Percentiles rank a stretch among this genome's conserved stretches.
Evolutionary conservation across 2,797 vertebrate genomes (phyloP).

Genomic region (Ambastaia sidthimunki): DNA sequence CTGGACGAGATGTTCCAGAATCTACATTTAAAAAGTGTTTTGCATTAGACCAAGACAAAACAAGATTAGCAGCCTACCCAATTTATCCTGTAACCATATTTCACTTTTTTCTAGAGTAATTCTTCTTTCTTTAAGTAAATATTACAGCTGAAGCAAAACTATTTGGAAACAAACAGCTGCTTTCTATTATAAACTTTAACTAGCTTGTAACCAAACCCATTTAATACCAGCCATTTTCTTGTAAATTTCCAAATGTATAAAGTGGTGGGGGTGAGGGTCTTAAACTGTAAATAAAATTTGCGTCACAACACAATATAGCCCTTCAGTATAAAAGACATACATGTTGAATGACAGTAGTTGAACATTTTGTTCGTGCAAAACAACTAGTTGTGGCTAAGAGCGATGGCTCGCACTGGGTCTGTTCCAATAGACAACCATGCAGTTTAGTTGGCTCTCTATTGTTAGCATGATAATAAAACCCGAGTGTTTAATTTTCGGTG

Average conservation of each 20-base stretch:
- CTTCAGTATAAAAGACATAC: not conserved
- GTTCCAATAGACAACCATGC: not conserved
- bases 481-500: not conserved
- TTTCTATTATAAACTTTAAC: conserved; percentile 62
- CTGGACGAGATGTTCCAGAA: conserved; percentile 6
- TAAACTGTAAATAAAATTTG: not conserved
- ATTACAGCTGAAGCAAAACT: conserved; percentile 42
- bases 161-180: conserved; percentile 57
- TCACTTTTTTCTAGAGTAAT: conserved; percentile 23
- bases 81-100: conserved; percentile 26
- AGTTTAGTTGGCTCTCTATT: not conserved
- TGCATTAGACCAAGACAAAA: conserved; percentile 28
- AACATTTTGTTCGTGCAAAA: not conserved
- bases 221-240: conserved; percentile 48
- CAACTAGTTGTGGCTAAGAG: not conserved
- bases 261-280: not conserved
- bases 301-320: not conserved
- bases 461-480: not conserved
- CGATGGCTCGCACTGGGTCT: not conserved
- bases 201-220: conserved; percentile 57
- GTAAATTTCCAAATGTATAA: conserved; percentile 45
- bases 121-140: conserved; percentile 51
- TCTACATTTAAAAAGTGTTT: conserved; percentile 8
- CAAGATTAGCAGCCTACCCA: conserved; percentile 29
- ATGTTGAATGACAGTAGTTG: not conserved